A percentile compares a stretch with the other conserved stretches of the same genome.
phyloP scores from a whole-genome alignment of 2,888 invertebrate species.

The Dicycla oo region DNA sequence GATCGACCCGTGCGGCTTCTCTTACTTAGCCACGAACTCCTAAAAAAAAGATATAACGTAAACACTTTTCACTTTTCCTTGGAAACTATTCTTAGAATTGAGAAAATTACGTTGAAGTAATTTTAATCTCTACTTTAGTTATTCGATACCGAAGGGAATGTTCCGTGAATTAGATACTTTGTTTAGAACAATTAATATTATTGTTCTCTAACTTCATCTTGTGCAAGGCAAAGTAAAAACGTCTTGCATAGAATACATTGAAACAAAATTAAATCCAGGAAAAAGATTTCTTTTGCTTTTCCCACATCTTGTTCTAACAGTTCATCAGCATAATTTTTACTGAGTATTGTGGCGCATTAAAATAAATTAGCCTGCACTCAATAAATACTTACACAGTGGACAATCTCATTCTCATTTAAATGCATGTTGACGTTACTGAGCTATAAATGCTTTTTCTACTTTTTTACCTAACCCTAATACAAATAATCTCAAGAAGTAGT shows the following conservation, averaged over 20 bases:
- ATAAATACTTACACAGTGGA: not conserved
- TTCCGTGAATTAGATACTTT: conserved; percentile 1
- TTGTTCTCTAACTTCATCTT: conserved; percentile 28
- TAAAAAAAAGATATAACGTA: too few species aligned
- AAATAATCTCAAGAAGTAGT: conserved; percentile 27
- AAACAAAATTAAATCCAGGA: conserved; percentile 29
- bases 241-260: conserved; percentile 14
- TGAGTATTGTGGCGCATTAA: too few species aligned
- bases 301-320: not conserved
- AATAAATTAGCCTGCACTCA: not conserved
- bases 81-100: not conserved
- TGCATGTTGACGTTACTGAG: not conserved
- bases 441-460: not conserved
- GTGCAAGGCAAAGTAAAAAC: conserved; percentile 14
- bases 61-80: too few species aligned
- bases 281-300: not conserved
- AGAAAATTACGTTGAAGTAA: not conserved
- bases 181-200: conserved; percentile 26
- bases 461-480: not conserved
- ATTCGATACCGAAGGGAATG: conserved; percentile 19
- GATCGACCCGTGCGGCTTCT: too few species aligned
- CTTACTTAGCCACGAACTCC: too few species aligned
- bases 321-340: not conserved
- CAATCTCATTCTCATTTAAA: not conserved
- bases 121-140: not conserved